Base-by-base conservation (phyloP, 35 echinoderm and acorn worm species). In the Eucidaris tribuloides region DNA sequence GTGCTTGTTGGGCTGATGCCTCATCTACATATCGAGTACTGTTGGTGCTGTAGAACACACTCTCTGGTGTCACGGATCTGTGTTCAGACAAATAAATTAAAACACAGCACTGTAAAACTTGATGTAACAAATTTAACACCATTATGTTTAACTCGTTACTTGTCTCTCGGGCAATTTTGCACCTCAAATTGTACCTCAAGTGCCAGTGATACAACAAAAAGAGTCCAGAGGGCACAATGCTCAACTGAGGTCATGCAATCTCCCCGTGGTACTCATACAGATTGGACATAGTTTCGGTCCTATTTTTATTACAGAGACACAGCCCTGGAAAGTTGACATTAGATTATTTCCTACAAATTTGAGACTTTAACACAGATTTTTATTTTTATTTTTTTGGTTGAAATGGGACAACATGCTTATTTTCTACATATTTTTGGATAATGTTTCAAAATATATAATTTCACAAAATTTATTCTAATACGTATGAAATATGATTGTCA, bases 41-140 rank as follows among this genome's bases (percentile, higher is more conserved):
- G 40, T 74, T 74, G 37, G 35, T 74, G 41, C 14, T 44, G 40
- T 74, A 74, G 41, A 35, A 74, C 20, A 74, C 38, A 74, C 68
- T 74, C 34, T 74, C 68, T 35, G 68, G 68, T 6, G 38, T 44
- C 9, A 4, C 25, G 35, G n/a, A 41, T 22, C 68, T 74, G 60
- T 23, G 24, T 11, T 1, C 9, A 3, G 24, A 64, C 9, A 64
- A 64, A 31, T n/a, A n/a, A n/a, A n/a, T n/a, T n/a, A n/a, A n/a
- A n/a, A n/a, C n/a, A n/a, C n/a, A n/a, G 2, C n/a, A 0, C n/a
- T 54, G 13, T 0, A 54, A 17, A 54, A 17, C n/a, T 54, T n/a
- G 13, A 17, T n/a, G 13, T 13, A 54, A 2, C 13, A 54, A 54
- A 17, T 54, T 13, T 54, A 54, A 54, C 48, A 54, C n/a, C 48